phyloP scores from a whole-genome alignment of 1,140 invertebrate genomes.

The Eumeta japonica region DNA sequence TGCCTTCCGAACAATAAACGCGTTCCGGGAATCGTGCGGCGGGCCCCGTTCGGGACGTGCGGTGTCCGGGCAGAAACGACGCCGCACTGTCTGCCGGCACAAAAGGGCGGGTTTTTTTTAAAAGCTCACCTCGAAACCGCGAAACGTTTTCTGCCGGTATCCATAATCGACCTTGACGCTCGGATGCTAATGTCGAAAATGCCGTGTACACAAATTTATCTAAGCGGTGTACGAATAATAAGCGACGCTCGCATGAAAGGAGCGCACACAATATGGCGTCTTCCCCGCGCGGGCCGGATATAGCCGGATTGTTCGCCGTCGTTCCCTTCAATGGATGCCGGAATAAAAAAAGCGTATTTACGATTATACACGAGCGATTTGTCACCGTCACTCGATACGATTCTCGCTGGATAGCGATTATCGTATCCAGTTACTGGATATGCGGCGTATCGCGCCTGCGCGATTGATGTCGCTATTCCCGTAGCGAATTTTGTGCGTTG shows the following conservation, averaged over 20 bases:
- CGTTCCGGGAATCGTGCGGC: no score
- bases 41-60: no score
- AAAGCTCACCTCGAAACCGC: conserved; percentile 45
- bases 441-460: no score
- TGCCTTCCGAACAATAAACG: no score
- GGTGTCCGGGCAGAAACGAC: conserved; percentile 42
- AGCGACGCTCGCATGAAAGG: conserved; percentile 35
- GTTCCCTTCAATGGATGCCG: conserved; percentile 23
- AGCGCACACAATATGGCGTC: conserved; percentile 33
- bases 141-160: conserved; percentile 17
- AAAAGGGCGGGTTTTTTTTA: conserved; percentile 40
- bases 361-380: conserved; percentile 54
- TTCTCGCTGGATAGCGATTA: conserved; percentile 31
- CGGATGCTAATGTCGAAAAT: neutral
- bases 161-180: no score
- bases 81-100: conserved; percentile 50
- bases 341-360: conserved; percentile 46
- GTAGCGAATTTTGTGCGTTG: no score
- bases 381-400: conserved; percentile 45
- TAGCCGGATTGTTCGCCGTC: conserved; percentile 24
- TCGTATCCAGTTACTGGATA: conserved; percentile 40
- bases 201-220: neutral
- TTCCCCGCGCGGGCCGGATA: conserved; percentile 36
- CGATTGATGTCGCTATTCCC: no score
- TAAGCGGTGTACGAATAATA: conserved; percentile 24